A percentile compares a stretch with the other conserved stretches of the same genome.
Conservation (phyloP, 2,797 vertebrate species). For the Tenualosa ilisha region DNA sequence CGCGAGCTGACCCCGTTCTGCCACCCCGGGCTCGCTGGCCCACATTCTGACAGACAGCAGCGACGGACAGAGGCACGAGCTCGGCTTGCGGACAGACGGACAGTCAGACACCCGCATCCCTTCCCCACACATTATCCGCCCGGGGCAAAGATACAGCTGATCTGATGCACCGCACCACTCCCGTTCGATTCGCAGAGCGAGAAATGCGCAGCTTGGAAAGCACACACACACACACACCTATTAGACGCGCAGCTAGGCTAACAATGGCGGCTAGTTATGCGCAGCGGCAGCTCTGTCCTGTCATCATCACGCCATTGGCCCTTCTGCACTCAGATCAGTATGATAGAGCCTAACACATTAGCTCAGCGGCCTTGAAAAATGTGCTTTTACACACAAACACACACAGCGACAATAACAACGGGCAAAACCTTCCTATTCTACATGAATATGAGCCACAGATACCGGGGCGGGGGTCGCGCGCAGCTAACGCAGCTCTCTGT, state of each 20-base stretch:
- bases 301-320: conserved; percentile 38
- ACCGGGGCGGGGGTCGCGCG: background rate
- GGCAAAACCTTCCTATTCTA: background rate
- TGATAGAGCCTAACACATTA: conserved; percentile 60
- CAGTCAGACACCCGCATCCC: background rate
- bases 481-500: background rate
- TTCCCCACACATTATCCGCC: background rate
- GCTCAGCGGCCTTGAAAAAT: no score
- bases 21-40: background rate
- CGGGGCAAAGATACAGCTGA: background rate
- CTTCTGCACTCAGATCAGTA: conserved; percentile 42
- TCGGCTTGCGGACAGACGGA: background rate
- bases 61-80: background rate
- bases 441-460: background rate
- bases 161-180: background rate
- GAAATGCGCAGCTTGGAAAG: conserved; percentile 39
- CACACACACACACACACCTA: conserved; percentile 41
- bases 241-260: background rate
- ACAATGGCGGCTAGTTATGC: background rate
- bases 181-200: background rate
- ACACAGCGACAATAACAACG: background rate
- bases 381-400: background rate
- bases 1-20: conserved; percentile 18
- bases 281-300: background rate
- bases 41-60: background rate